Evolutionary conservation across 2,113 vertebrate species (phyloP).

Genomic region (Natator depressus): DNA sequence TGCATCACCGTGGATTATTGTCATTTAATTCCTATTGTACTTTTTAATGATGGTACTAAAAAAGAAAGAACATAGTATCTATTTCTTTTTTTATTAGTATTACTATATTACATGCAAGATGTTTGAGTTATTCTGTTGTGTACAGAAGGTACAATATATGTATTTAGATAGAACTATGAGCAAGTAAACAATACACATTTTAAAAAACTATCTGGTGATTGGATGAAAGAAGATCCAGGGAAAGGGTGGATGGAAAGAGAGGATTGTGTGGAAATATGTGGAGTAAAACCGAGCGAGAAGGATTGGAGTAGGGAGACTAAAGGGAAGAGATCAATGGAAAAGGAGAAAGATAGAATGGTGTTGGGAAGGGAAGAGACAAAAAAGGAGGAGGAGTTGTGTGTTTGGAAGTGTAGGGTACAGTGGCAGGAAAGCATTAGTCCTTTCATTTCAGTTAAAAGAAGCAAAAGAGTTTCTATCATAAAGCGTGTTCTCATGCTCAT

Average conservation of each 20-base stretch:
- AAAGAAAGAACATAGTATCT: not conserved
- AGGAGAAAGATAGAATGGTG: not conserved
- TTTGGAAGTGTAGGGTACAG: not conserved
- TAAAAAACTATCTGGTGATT: not conserved
- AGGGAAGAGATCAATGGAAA: not conserved
- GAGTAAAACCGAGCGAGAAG: not conserved
- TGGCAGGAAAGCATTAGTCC: not conserved
- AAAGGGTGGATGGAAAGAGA: not conserved
- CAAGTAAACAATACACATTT: too few relatives aligned
- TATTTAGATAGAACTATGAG: not conserved
- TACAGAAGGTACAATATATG: not conserved
- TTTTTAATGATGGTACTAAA: not conserved
- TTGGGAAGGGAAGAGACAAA: not conserved
- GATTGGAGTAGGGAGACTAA: not conserved
- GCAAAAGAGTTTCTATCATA: not conserved
- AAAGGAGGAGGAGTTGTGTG: not conserved
- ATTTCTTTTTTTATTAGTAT: not conserved
- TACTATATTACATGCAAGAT: not conserved
- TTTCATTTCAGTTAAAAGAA: not conserved
- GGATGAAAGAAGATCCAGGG: not conserved
- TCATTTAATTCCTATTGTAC: conserved; percentile 5
- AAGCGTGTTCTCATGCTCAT: not conserved
- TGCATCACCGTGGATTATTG: not conserved
- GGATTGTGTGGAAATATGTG: not conserved
- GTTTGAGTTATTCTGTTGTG: not conserved